phyloP scores from a whole-genome alignment of 2,797 vertebrate genomes.

The Eidolon dupreanum region DNA sequence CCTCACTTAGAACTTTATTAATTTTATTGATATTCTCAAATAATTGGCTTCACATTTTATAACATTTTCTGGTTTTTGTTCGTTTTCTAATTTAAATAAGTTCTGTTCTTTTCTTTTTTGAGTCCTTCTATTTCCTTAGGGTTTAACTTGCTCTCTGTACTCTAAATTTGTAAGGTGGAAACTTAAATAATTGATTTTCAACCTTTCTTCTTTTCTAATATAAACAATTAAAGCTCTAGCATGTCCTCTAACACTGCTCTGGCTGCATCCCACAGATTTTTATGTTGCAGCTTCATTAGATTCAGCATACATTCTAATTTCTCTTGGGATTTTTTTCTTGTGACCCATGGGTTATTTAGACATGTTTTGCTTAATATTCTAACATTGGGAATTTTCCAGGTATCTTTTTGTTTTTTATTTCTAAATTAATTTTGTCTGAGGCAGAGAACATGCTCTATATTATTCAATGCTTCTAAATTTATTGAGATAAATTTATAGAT shows the following conservation, averaged over 20 bases:
- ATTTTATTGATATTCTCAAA: background rate
- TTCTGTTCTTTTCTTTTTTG: background rate
- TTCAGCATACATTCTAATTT: background rate
- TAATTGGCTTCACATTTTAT: background rate
- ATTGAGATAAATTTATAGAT: background rate
- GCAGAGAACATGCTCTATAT: background rate
- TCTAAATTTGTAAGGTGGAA: background rate
- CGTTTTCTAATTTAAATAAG: constrained; percentile 7
- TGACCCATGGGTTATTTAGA: background rate
- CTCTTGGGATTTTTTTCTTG: background rate
- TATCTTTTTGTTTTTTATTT: background rate
- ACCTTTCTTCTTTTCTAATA: background rate
- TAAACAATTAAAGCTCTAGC: background rate
- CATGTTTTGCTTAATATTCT: background rate
- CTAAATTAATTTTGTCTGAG: constrained; percentile 7
- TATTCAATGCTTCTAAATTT: background rate
- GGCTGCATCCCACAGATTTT: background rate
- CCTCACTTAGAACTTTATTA: background rate
- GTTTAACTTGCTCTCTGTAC: background rate
- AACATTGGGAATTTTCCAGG: background rate
- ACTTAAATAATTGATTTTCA: background rate
- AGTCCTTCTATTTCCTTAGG: background rate
- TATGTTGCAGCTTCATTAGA: background rate
- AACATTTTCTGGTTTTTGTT: background rate
- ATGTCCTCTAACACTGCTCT: background rate